Evolutionary conservation across 1,140 invertebrate species (phyloP).

Genomic region (Spodoptera litura): DNA sequence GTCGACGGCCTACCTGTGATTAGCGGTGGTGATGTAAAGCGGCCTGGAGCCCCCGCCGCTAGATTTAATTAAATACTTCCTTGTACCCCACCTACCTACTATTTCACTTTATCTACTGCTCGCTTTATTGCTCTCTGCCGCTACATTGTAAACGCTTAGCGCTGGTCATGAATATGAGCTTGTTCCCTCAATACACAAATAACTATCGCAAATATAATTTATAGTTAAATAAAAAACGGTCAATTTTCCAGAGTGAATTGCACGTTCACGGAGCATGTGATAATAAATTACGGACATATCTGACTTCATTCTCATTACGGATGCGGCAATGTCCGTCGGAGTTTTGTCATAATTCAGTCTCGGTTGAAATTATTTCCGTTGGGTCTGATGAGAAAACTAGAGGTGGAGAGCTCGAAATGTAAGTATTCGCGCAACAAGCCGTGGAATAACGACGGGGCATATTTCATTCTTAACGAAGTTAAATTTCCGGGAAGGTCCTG

Average conservation of each 20-base stretch:
- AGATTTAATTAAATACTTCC: slow-evolving; percentile 85
- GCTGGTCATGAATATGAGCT: slow-evolving; percentile 40
- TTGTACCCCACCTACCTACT: slow-evolving; percentile 73
- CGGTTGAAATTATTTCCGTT: slow-evolving; percentile 85
- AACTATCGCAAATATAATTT: slow-evolving; percentile 24
- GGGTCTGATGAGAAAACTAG: slow-evolving; percentile 85
- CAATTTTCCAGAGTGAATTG: slow-evolving; percentile 30
- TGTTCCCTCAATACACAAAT: slow-evolving; percentile 26
- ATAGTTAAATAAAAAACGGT: slow-evolving; percentile 17
- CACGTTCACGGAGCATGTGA: slow-evolving; percentile 68
- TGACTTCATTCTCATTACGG: slow-evolving; percentile 84
- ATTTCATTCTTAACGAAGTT: slow-evolving; percentile 85
- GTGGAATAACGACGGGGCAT: slow-evolving; percentile 82
- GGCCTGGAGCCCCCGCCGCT: slow-evolving; percentile 61
- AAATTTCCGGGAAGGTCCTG: slow-evolving; percentile 81
- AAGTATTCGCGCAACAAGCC: slow-evolving; percentile 84
- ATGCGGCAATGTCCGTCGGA: slow-evolving; percentile 83
- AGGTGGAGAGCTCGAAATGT: slow-evolving; percentile 82
- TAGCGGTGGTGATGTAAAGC: slow-evolving; percentile 75
- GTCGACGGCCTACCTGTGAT: slow-evolving; percentile 78
- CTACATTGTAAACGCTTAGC: slow-evolving; percentile 56
- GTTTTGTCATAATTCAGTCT: slow-evolving; percentile 86
- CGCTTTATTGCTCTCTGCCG: slow-evolving; percentile 50
- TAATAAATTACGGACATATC: slow-evolving; percentile 83
- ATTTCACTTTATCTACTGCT: slow-evolving; percentile 67